These are phyloP conservation scores for Aporophyla lueneburgensis DNA, from an alignment of 2,888 invertebrate genomes.

Conservation along the genomic window DNA sequence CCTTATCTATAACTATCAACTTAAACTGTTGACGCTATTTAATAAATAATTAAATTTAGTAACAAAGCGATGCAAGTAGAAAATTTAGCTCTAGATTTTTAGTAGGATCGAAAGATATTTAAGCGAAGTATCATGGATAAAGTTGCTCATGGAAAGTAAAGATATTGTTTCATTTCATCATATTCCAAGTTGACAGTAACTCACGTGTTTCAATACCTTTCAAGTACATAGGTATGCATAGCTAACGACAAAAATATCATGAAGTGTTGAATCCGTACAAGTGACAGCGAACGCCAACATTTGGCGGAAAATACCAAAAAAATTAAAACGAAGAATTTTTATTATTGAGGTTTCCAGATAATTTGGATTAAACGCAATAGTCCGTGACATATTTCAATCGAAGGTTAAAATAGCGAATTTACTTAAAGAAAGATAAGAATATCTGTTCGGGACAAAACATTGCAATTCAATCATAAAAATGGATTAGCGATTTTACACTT, in stretches of 20 bases:
- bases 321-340: background rate
- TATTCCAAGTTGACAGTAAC: background rate
- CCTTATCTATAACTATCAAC: too few relatives aligned
- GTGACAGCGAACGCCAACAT: conserved; percentile 75
- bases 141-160: background rate
- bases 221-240: conserved; percentile 63
- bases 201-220: conserved; percentile 35
- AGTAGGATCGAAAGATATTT: background rate
- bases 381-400: conserved; percentile 31
- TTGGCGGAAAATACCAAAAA: conserved; percentile 1
- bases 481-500: conserved; percentile 24
- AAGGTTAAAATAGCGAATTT: conserved; percentile 16
- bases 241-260: conserved; percentile 76
- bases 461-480: conserved; percentile 22
- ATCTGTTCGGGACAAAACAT: conserved; percentile 9
- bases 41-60: background rate
- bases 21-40: background rate
- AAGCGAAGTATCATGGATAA: background rate
- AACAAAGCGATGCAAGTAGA: background rate
- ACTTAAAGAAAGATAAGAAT: conserved; percentile 28
- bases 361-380: conserved; percentile 3
- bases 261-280: conserved; percentile 82
- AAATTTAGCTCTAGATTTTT: background rate
- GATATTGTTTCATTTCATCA: too few relatives aligned
- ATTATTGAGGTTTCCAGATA: background rate